Conservation (phyloP, 2,797 vertebrate genomes). For the Microchirus variegatus region DNA sequence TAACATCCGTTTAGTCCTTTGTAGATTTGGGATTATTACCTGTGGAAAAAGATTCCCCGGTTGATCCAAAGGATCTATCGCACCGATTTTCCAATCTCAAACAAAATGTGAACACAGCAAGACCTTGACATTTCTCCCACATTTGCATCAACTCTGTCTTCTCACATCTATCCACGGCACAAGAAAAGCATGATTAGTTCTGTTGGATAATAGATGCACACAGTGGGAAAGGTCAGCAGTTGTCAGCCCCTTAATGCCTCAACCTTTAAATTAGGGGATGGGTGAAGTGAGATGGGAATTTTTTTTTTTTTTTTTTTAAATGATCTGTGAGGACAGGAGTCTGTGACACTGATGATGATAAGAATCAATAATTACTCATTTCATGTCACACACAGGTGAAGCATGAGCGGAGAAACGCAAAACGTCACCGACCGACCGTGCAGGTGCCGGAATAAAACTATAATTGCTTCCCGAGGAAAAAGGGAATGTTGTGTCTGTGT, state of each 20-base stretch:
- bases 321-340: constrained; percentile 1
- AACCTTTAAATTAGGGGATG: constrained; percentile 74
- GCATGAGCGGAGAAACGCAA: constrained; percentile 8
- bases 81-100: constrained; percentile 36
- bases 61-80: constrained; percentile 52
- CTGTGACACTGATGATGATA: constrained; percentile 29
- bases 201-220: constrained; percentile 74
- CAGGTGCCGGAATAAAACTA: too few species aligned
- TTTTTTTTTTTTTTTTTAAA: too few species aligned
- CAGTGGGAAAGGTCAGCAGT: constrained; percentile 73
- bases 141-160: constrained; percentile 56
- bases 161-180: constrained; percentile 65
- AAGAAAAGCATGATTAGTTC: constrained; percentile 71
- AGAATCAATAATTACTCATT: constrained; percentile 47
- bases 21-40: constrained; percentile 6
- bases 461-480: not conserved
- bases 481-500: not conserved
- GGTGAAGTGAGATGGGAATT: constrained; percentile 43
- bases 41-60: constrained; percentile 18
- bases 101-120: constrained; percentile 59
- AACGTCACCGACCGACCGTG: constrained; percentile 8
- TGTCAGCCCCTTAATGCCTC: constrained; percentile 75
- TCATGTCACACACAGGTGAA: constrained; percentile 14
- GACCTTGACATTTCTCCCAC: constrained; percentile 75
- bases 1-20: constrained; percentile 15